A percentile compares a stretch with the other conserved stretches of the same genome.
These are phyloP conservation scores for Sarcophaga rosellei DNA, from an alignment of 2,888 invertebrate species.

Conservation along the genomic window DNA sequence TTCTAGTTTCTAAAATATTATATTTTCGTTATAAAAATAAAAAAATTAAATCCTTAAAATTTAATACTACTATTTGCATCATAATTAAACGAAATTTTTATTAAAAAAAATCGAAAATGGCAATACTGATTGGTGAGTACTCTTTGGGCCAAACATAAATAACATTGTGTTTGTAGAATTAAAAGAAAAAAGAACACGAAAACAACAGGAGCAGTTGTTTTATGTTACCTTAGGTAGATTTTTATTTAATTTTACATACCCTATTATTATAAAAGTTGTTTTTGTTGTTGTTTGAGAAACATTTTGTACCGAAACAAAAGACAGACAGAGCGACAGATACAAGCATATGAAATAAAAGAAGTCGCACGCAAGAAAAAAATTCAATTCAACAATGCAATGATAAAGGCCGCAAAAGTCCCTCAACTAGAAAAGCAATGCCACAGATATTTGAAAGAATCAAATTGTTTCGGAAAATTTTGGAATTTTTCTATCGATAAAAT, in stretches of 20 bases:
- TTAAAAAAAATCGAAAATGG: no score
- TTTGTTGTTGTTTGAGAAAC: constrained; percentile 47
- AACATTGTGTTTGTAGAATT: constrained; percentile 49
- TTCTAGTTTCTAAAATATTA: no score
- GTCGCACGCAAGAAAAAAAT: constrained; percentile 12
- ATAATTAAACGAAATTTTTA: no score
- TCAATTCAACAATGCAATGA: not conserved
- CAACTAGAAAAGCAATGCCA: constrained; percentile 2
- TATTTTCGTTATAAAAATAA: no score
- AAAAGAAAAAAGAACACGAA: not conserved
- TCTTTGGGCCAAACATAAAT: constrained; percentile 64
- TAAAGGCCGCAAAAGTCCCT: constrained; percentile 29
- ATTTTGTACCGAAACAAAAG: constrained; percentile 43
- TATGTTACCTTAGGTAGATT: constrained; percentile 62
- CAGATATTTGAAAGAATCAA: not conserved
- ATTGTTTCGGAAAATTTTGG: not conserved
- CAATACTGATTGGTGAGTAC: constrained; percentile 6
- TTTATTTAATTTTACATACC: constrained; percentile 2
- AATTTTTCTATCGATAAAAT: no score
- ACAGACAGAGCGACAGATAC: constrained; percentile 41
- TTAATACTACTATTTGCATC: no score
- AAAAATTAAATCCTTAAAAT: no score
- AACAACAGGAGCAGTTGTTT: constrained; percentile 68
- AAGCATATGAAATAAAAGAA: constrained; percentile 33
- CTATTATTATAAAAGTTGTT: constrained; percentile 20